phyloP scores from a whole-genome alignment of 2,888 invertebrate species.

The Nymphalis c-album region DNA sequence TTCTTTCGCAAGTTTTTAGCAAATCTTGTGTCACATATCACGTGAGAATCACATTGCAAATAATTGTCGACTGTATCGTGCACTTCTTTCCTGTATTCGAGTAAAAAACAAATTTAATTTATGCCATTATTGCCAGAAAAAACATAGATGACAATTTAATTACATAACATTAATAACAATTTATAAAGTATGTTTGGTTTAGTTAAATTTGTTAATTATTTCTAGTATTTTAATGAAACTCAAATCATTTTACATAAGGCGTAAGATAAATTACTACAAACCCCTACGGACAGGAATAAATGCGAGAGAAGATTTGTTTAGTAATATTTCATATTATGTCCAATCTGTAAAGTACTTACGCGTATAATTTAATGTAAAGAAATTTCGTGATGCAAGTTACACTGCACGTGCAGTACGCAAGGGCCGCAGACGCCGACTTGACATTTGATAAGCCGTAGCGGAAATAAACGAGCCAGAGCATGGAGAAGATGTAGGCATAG shows the following conservation, averaged over 20 bases:
- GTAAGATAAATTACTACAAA: too few relatives aligned
- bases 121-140: too few relatives aligned
- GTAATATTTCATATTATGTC: too few relatives aligned
- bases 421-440: neutral
- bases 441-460: neutral
- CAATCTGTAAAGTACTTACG: neutral
- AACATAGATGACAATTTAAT: too few relatives aligned
- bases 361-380: conserved; percentile 5
- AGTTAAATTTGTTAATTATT: too few relatives aligned
- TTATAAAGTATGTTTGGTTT: too few relatives aligned
- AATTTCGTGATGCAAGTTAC: conserved; percentile 4
- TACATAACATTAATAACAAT: too few relatives aligned
- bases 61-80: conserved; percentile 40
- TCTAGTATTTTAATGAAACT: too few relatives aligned
- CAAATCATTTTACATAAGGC: too few relatives aligned
- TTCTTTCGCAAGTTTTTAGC: conserved; percentile 44
- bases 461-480: conserved; percentile 1
- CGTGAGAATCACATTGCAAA: conserved; percentile 44
- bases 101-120: too few relatives aligned
- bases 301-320: too few relatives aligned
- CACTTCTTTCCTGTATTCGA: conserved; percentile 13
- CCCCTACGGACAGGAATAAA: too few relatives aligned
- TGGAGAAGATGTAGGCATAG: conserved; percentile 10
- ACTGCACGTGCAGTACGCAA: conserved; percentile 9
- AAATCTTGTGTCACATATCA: conserved; percentile 46